These are phyloP conservation scores for Rattus rattus DNA, from an alignment of 2,113 vertebrate species.

Conservation along the genomic window DNA sequence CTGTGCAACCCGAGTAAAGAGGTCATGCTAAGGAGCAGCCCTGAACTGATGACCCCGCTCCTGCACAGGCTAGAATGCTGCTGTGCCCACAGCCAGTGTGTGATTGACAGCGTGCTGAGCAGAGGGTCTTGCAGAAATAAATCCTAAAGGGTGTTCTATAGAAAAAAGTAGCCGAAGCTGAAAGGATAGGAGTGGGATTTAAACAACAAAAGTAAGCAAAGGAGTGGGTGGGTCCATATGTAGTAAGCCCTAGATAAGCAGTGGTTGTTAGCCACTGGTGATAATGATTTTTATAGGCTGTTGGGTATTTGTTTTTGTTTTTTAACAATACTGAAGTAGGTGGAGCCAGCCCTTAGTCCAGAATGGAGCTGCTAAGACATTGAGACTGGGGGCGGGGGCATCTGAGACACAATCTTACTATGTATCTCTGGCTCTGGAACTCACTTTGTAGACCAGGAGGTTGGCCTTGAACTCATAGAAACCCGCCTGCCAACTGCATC, in stretches of 20 bases:
- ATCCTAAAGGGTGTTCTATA: not conserved
- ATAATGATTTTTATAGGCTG: not conserved
- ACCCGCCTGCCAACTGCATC: not conserved
- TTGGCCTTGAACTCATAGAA: not conserved
- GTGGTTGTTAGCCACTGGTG: not conserved
- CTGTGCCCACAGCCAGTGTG: fast-evolving
- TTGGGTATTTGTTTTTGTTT: not conserved
- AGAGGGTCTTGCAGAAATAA: not conserved
- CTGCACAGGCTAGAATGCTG: too few species aligned
- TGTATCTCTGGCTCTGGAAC: not conserved
- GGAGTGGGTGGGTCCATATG: too few species aligned
- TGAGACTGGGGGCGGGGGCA: not conserved
- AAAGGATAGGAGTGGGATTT: not conserved
- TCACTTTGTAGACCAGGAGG: not conserved
- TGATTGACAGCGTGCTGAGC: not conserved
- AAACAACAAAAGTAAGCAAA: not conserved
- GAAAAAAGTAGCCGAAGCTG: not conserved
- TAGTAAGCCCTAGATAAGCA: not conserved
- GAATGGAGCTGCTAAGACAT: not conserved
- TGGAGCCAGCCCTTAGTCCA: not conserved
- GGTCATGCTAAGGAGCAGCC: not conserved
- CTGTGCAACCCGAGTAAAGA: not conserved
- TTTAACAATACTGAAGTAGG: not conserved
- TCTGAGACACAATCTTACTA: not conserved
- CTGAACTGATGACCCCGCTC: not conserved